Percentiles rank a stretch among this genome's conserved stretches.
These are phyloP conservation scores for Meloidogyne exigua DNA, from an alignment of 1,140 invertebrate genomes.

Conservation along the genomic window DNA sequence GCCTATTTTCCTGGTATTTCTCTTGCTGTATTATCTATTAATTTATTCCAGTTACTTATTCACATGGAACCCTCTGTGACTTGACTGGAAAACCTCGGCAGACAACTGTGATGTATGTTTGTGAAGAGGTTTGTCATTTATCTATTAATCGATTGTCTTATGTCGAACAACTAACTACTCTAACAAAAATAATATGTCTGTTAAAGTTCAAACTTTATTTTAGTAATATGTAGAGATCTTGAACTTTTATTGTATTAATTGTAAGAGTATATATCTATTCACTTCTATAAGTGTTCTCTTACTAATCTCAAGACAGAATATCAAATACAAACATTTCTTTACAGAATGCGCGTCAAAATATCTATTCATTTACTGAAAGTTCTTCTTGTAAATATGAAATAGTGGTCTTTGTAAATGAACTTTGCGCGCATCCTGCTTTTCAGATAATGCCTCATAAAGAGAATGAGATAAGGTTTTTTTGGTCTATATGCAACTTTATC, in stretches of 20 bases:
- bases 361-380: conserved; percentile 86
- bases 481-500: conserved; percentile 56
- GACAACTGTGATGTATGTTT: conserved; percentile 62
- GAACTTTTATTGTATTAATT: too few species aligned
- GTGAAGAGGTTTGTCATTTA: conserved; percentile 60
- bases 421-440: conserved; percentile 85
- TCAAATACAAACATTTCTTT: not conserved
- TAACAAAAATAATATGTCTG: too few species aligned
- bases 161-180: too few species aligned
- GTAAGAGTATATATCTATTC: too few species aligned
- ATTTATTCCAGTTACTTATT: conserved; percentile 59
- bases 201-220: too few species aligned
- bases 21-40: not conserved
- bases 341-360: conserved; percentile 52
- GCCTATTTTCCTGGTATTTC: conserved; percentile 69
- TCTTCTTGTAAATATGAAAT: conserved; percentile 91
- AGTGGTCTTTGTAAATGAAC: conserved; percentile 77
- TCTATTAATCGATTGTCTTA: too few species aligned
- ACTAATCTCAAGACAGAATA: too few species aligned
- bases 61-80: conserved; percentile 81
- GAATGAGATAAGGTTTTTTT: not conserved
- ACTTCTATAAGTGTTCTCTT: too few species aligned
- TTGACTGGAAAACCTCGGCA: conserved; percentile 70
- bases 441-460: conserved; percentile 64
- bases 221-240: too few species aligned